Evolutionary conservation across 30 jellyfish, hydroid and myxozoan species (phyloP).

Genomic region (Cassiopea andromeda): DNA sequence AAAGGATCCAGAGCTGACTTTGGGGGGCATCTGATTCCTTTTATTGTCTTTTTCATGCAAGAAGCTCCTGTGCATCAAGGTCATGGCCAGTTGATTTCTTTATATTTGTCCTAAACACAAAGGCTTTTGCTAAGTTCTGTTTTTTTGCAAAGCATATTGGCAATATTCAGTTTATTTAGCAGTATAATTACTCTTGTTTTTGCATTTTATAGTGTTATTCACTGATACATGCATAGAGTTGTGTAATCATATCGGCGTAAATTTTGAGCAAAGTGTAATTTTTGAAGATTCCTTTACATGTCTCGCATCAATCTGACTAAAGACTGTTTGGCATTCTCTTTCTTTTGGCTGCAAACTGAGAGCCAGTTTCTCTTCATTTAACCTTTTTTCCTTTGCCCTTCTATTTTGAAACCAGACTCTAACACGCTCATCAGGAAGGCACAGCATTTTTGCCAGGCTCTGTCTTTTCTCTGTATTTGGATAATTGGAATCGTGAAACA

Average conservation of each 20-base stretch:
- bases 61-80: no score
- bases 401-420: constrained; percentile 98
- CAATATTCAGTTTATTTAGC: no score
- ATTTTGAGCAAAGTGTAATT: no score
- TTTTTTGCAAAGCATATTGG: no score
- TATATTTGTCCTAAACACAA: no score
- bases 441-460: constrained; percentile 57
- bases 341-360: neutral
- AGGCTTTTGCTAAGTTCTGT: no score
- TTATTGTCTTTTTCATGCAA: no score
- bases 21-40: no score
- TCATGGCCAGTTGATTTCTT: neutral
- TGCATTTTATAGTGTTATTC: no score
- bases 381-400: constrained; percentile 90
- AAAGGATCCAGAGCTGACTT: no score
- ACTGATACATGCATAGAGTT: neutral
- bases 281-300: neutral
- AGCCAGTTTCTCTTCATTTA: constrained; percentile 91
- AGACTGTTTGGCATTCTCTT: neutral
- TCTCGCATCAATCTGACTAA: neutral
- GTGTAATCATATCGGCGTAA: no score
- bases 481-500: constrained; percentile 59
- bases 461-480: constrained; percentile 75
- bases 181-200: no score
- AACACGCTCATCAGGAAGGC: constrained; percentile 77